phyloP scores from a whole-genome alignment of 1,140 invertebrate genomes.

The Pogonomyrmex barbatus region DNA sequence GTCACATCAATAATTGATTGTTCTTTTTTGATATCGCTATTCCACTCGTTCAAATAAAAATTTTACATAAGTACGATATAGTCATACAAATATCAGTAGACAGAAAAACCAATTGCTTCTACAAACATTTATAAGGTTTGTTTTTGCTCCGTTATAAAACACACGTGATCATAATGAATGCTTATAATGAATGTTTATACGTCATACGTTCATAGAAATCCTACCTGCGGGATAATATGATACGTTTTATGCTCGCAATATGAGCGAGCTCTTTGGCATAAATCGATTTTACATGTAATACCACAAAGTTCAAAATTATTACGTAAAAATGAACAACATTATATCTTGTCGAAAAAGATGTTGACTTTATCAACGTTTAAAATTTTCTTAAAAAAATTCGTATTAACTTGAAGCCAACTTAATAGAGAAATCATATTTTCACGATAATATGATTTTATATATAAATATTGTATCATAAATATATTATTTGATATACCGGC shows the following conservation, averaged over 20 bases:
- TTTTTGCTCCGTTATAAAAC: neutral
- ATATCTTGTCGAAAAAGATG: slow-evolving; percentile 77
- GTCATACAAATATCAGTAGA: neutral
- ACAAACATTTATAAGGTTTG: neutral
- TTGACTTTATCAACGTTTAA: slow-evolving; percentile 66
- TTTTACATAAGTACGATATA: neutral
- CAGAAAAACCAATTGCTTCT: neutral
- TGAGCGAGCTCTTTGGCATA: neutral
- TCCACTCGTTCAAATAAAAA: neutral
- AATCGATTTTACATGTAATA: slow-evolving; percentile 40
- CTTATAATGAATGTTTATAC: neutral
- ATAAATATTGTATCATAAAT: neutral
- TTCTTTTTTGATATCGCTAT: neutral
- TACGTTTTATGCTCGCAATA: slow-evolving; percentile 16
- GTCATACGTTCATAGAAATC: slow-evolving; percentile 13
- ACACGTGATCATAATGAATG: neutral
- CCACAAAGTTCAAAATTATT: slow-evolving; percentile 77
- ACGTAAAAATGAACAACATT: slow-evolving; percentile 76
- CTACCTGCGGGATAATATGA: neutral
- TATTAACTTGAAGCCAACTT: slow-evolving; percentile 49
- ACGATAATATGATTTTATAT: neutral
- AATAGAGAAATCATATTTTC: neutral
- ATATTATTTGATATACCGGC: neutral
- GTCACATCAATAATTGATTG: neutral
- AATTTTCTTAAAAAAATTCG: slow-evolving; percentile 78